A percentile compares a stretch with the other conserved stretches of the same genome.
phyloP scores from a whole-genome alignment of 2,113 vertebrate species.

The Amazona guildingii region DNA sequence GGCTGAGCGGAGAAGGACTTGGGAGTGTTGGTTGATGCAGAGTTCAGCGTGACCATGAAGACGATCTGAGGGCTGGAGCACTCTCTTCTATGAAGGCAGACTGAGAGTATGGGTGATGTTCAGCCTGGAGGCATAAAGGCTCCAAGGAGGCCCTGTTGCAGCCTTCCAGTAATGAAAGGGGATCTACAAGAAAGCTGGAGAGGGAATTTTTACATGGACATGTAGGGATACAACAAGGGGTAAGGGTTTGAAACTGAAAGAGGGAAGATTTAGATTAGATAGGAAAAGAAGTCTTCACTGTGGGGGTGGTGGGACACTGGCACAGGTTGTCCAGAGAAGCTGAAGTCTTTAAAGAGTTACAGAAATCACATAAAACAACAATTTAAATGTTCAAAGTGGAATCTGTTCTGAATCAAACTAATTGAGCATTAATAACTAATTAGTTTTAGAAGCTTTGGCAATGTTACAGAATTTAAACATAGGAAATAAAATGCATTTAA shows the following conservation, averaged over 20 bases:
- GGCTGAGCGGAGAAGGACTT: background rate
- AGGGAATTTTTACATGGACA: fast-evolving
- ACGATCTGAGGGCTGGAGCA: background rate
- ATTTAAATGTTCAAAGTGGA: background rate
- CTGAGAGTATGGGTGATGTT: background rate
- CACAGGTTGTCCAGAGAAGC: background rate
- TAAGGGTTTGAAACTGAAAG: background rate
- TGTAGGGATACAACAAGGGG: background rate
- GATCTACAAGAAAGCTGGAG: background rate
- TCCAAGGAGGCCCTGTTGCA: fast-evolving
- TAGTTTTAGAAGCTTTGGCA: background rate
- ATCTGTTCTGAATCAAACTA: background rate
- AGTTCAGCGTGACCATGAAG: background rate
- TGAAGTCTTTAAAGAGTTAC: background rate
- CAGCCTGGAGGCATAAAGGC: background rate
- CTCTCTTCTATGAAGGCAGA: fast-evolving
- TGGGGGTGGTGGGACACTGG: background rate
- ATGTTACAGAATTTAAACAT: background rate
- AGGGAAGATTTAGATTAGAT: background rate
- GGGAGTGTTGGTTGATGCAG: background rate
- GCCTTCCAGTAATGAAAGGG: background rate
- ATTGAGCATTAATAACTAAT: background rate
- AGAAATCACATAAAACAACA: background rate
- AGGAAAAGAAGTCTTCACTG: background rate
- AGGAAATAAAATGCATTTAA: background rate